Conservation (phyloP, 2,113 vertebrate genomes). For the Microcebus griseorufus region DNA sequence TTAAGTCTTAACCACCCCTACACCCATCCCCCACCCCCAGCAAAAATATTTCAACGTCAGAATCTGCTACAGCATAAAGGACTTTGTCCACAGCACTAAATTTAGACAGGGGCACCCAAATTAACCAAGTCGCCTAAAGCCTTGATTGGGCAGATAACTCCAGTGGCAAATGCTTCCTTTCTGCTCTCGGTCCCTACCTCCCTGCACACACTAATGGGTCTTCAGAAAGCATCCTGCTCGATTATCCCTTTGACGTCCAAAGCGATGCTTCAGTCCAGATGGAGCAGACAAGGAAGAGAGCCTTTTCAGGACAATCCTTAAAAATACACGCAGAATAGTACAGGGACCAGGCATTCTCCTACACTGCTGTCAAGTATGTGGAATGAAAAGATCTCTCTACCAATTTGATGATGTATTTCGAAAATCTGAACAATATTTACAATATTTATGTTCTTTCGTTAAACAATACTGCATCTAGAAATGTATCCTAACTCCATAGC, state of each 20-base stretch:
- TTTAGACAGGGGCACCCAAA: not conserved
- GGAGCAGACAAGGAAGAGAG: not conserved
- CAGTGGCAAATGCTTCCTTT: not conserved
- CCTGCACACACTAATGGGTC: not conserved
- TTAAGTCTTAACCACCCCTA: not conserved
- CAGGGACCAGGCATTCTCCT: not conserved
- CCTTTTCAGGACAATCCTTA: slow-evolving; percentile 1
- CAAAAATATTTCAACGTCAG: slow-evolving; percentile 20
- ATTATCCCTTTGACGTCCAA: not conserved
- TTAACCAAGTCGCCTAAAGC: not conserved
- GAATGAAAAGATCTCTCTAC: not conserved
- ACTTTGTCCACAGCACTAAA: not conserved
- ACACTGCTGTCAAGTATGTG: too few species aligned
- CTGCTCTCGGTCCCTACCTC: not conserved
- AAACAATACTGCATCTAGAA: not conserved
- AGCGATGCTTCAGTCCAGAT: not conserved
- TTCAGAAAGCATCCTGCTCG: not conserved
- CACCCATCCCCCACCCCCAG: not conserved
- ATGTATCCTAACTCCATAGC: not conserved
- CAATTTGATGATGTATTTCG: not conserved
- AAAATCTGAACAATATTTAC: not conserved
- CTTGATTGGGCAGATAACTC: not conserved
- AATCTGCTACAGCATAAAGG: not conserved
- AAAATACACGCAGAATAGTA: not conserved
- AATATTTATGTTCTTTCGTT: not conserved